Evolutionary conservation across 2,113 vertebrate species (phyloP).

Genomic region (Nanger granti): DNA sequence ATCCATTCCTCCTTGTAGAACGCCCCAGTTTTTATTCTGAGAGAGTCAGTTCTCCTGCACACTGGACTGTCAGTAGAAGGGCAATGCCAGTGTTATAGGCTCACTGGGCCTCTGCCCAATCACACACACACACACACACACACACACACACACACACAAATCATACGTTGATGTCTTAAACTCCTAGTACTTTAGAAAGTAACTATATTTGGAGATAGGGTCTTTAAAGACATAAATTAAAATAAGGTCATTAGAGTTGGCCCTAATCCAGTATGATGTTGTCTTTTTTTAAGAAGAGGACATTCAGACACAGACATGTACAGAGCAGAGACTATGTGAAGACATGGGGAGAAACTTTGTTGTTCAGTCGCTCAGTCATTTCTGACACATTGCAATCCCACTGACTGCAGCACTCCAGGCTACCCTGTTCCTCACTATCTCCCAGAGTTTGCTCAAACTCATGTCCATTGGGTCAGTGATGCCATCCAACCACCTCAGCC

Average conservation of each 20-base stretch:
- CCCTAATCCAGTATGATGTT: neutral
- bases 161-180: neutral
- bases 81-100: neutral
- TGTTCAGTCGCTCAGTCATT: neutral
- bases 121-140: neutral
- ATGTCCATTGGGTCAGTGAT: neutral
- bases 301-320: neutral
- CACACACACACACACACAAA: neutral
- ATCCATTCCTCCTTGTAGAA: neutral
- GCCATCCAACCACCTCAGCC: neutral
- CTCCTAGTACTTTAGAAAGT: neutral
- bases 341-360: neutral
- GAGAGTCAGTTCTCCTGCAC: neutral
- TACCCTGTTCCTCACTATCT: neutral
- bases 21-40: neutral
- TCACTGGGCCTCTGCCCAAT: neutral
- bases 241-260: neutral
- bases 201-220: neutral
- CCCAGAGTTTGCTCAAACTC: neutral
- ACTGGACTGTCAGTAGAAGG: neutral
- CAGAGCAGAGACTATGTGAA: neutral
- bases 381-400: neutral
- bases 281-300: neutral
- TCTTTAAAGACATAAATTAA: neutral
- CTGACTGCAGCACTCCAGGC: neutral